A percentile compares a stretch with the other conserved stretches of the same genome.
phyloP scores from a whole-genome alignment of 1,140 invertebrate genomes.

The Hylaeus volcanicus region DNA sequence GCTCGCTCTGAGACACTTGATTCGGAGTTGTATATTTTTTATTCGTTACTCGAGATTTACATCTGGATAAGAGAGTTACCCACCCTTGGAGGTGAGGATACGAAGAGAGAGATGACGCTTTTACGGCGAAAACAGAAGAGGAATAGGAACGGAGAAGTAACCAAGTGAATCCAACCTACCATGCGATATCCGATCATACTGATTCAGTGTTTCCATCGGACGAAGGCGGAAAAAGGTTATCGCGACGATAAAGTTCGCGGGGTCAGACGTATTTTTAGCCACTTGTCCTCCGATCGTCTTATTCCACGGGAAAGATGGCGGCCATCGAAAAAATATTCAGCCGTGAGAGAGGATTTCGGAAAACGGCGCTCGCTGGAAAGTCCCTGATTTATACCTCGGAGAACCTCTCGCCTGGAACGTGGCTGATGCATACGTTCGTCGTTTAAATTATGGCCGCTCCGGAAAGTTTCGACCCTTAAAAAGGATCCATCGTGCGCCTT shows the following conservation, averaged over 20 bases:
- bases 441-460: conserved; percentile 1
- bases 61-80: too few relatives aligned
- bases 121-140: conserved; percentile 31
- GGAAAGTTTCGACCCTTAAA: not conserved
- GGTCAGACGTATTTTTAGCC: conserved; percentile 9
- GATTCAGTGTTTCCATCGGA: conserved; percentile 49
- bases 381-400: conserved; percentile 15
- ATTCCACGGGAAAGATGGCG: not conserved
- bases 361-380: not conserved
- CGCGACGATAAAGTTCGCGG: conserved; percentile 37
- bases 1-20: too few relatives aligned
- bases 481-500: not conserved
- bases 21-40: too few relatives aligned
- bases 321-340: conserved; percentile 18
- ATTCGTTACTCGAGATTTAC: too few relatives aligned
- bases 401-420: not conserved
- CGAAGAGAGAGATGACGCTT: not conserved
- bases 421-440: not conserved
- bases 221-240: conserved; percentile 22
- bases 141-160: conserved; percentile 34
- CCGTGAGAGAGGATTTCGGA: not conserved
- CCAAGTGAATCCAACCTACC: conserved; percentile 36
- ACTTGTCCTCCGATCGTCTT: conserved; percentile 12
- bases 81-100: too few relatives aligned
- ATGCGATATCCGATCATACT: conserved; percentile 46